These are phyloP conservation scores for Chlorops oryzae DNA, from an alignment of 1,140 invertebrate species.

Conservation along the genomic window DNA sequence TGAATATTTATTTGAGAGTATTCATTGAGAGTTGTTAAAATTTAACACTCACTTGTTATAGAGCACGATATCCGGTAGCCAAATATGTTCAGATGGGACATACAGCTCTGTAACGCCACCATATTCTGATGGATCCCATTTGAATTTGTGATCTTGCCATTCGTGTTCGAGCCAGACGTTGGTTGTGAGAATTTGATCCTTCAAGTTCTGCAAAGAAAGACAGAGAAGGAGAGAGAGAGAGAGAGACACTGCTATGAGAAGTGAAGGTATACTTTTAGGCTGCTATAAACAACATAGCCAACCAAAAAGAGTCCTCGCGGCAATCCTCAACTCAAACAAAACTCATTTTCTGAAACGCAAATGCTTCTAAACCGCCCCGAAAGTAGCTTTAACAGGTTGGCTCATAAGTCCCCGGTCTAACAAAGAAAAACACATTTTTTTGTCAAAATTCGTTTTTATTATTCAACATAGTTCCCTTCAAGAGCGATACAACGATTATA, in stretches of 20 bases:
- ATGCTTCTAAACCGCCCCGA: no score
- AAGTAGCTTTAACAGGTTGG: no score
- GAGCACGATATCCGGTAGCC: slow-evolving; percentile 93
- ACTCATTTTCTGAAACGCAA: no score
- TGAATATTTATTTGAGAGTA: not conserved
- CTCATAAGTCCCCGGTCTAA: no score
- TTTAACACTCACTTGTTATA: slow-evolving; percentile 84
- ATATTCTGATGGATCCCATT: slow-evolving; percentile 92
- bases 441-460: no score
- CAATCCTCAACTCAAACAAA: no score
- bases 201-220: slow-evolving; percentile 68
- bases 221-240: not conserved
- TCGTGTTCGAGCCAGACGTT: slow-evolving; percentile 95
- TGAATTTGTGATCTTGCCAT: slow-evolving; percentile 96
- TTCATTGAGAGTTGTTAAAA: not conserved
- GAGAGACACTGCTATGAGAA: not conserved
- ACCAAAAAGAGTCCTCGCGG: no score
- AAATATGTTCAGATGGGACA: slow-evolving; percentile 88
- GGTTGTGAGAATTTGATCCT: slow-evolving; percentile 92
- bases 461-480: no score
- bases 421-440: no score
- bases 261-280: no score
- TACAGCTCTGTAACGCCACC: slow-evolving; percentile 89
- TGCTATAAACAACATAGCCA: no score
- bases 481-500: no score